Evolutionary conservation across 1,140 invertebrate species (phyloP).

Genomic region (Halyomorpha halys): DNA sequence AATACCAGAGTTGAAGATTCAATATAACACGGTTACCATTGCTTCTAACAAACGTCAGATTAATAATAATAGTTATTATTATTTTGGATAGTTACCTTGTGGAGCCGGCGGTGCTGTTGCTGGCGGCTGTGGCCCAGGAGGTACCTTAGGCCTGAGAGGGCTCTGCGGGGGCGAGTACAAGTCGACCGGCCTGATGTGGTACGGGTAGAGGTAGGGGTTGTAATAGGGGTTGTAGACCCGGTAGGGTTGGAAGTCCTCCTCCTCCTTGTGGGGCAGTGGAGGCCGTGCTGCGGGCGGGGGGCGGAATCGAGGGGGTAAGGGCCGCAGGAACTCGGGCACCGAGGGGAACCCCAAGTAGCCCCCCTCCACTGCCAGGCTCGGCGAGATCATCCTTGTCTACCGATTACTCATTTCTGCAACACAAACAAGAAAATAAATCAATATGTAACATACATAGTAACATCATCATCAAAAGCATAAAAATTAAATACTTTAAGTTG

Average conservation of each 20-base stretch:
- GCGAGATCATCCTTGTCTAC: conserved; percentile 3
- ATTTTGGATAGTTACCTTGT: background rate
- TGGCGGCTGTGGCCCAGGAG: conserved; percentile 23
- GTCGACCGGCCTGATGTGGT: conserved; percentile 23
- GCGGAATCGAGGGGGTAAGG: conserved; percentile 28
- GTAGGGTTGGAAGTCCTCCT: conserved; percentile 25
- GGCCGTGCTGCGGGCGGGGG: conserved; percentile 21
- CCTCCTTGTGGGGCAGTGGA: conserved; percentile 25
- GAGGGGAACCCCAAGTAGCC: conserved; percentile 20
- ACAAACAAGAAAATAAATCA: background rate
- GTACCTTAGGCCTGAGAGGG: conserved; percentile 22
- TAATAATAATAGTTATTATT: no score
- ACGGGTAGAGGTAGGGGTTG: conserved; percentile 26
- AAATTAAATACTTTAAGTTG: no score
- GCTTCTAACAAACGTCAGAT: no score
- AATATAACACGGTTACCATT: no score
- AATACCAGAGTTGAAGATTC: no score
- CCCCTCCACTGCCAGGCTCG: conserved; percentile 28
- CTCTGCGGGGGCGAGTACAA: conserved; percentile 22
- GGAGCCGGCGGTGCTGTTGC: conserved; percentile 2
- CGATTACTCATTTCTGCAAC: conserved; percentile 16
- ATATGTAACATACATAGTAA: no score
- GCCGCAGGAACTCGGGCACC: conserved; percentile 30
- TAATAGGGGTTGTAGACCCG: conserved; percentile 21
- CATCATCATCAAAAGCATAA: no score